Evolutionary conservation across 2,797 vertebrate genomes (phyloP), one percentile per base, ranked within the genome.

Genomic region (Centropyge bicolor): DNA sequence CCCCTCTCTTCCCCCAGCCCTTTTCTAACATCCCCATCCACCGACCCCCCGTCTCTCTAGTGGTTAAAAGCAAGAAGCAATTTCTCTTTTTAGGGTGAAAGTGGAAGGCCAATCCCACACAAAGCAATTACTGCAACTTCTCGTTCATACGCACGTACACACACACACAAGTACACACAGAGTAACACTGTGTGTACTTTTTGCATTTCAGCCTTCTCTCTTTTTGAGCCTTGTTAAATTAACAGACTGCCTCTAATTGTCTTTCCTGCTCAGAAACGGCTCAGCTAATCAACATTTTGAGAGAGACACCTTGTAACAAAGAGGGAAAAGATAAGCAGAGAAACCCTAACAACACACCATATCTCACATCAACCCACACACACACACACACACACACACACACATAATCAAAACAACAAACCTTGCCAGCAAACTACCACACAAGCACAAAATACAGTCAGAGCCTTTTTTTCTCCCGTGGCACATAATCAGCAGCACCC

Each of bases 41-140:
- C 65, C 66, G 27, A 52, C 70, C 70, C 48, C 69, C 67, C 40
- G 27, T n/a, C 67, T 86, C 68, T 83, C 69, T 36, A 74, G 82
- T 86, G 79, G 71, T 74, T 84, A 81, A 88, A 87, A 86, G 78
- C 83, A 85, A 86, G 73, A 89, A 88, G 83, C 80, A 86, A 86
- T 91, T 88, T 86, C 80, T 90, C 66, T 74, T 85, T 86, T 88
- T 83, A 85, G 76, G 85, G 74, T 82, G 69, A 85, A 82, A 90
- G 83, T 85, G 67, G 81, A 88, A 82, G 83, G 73, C 83, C 86
- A 87, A 81, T 84, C 22, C 68, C 17, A 19, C 64, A 76, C 80
- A 92, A 90, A 89, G 89, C 85, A 88, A 89, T 92, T 89, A 89
- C 78, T 72, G 72, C 31, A 80, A 82, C 67, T 81, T 78, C 72